Evolutionary conservation across 1,140 invertebrate species (phyloP), one percentile per base, ranked within the genome.

Genomic region (Aphelenchoides avenae): DNA sequence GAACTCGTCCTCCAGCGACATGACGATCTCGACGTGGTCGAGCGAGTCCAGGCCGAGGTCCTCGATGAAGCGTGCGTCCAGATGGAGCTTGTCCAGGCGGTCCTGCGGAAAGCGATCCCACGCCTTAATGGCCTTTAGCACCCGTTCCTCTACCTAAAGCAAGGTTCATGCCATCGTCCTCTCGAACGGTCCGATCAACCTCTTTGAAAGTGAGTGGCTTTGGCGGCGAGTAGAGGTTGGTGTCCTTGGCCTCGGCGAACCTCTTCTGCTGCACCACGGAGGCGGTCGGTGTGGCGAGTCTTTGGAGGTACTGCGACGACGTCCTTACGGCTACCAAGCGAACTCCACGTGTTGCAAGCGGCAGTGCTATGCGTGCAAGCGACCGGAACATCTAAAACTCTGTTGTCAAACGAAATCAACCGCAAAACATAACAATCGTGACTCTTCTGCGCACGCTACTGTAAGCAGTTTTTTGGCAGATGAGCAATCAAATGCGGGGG

Each of bases 1-100:
- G 83, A 99, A 99, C 81, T 98, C 94, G 83, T 98, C 93, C 80
- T 98, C 94, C 82, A 99, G 91, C 1, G 91, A 90, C 91, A 98
- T 97, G 55, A 98, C 92, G 40, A 99, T 86, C 83, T 99, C 95
- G 31, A 99, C 71, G 80, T 96, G 91, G 80, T 99, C 94, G 60
- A 99, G 80, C 2, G 92, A 96, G 78, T 99, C 95, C 56, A 99
- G 81, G 31, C 93, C 94, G 60, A 98, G 80, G 78, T 99, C 94
- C 78, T 91, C 91, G 61, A 92, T 89, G 77, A 99, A 97, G 81
- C 97, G 90, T 11, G 90, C 88, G 2, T 95, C 87, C 49, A 91
- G 67, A 22, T 83, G 85, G 5, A 60, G 11, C 18, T 68, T 64
- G 3, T 68, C 40, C 9, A 33, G 29, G 13, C 64, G 60, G 36